Percentiles rank a stretch among this genome's conserved stretches.
Conservation (phyloP, 1,140 invertebrate genomes). For the Melipona quadrifasciata region DNA sequence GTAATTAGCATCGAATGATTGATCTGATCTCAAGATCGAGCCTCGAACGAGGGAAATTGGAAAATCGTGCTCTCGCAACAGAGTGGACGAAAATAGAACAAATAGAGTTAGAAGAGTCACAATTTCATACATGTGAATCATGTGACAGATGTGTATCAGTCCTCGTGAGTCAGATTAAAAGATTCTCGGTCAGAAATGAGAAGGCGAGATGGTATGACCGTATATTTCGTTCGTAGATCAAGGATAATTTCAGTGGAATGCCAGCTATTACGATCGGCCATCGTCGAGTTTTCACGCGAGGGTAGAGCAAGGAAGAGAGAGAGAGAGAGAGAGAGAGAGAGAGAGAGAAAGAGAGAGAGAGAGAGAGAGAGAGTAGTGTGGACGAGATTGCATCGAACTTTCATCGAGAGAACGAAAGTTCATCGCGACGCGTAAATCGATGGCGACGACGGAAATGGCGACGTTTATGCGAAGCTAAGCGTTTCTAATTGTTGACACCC, state of each 20-base stretch:
- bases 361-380: neutral
- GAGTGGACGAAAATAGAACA: neutral
- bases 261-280: neutral
- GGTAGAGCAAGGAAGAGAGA: too few relatives aligned
- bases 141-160: too few relatives aligned
- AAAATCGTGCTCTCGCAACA: too few relatives aligned
- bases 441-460: neutral
- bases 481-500: constrained; percentile 8
- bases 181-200: neutral
- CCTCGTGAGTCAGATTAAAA: neutral
- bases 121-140: neutral
- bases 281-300: neutral
- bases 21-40: neutral
- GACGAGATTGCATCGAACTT: neutral
- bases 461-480: constrained; percentile 24
- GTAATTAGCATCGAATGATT: neutral
- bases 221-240: neutral
- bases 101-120: neutral
- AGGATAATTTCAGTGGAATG: neutral
- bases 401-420: neutral
- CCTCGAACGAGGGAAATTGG: too few relatives aligned
- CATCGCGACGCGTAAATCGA: neutral
- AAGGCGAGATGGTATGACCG: neutral
- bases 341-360: too few relatives aligned
- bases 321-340: too few relatives aligned